Percentiles rank a stretch among this genome's conserved stretches.
phyloP scores from a whole-genome alignment of 2,797 vertebrate species.

The Channallabes apus region DNA sequence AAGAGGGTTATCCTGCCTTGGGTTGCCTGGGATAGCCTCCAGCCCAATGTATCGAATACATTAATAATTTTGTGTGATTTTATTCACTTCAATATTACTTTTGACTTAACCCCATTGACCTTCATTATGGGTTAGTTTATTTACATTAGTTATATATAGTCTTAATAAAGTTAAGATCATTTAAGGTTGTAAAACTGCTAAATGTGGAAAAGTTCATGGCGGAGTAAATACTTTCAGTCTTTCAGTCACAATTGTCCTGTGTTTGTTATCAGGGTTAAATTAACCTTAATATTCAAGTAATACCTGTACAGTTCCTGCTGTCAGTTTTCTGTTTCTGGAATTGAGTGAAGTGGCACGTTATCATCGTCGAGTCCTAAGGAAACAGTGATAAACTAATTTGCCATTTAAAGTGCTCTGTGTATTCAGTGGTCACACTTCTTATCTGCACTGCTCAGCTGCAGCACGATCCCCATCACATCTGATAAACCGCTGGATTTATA shows the following conservation, averaged over 20 bases:
- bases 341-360: background rate
- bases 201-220: background rate
- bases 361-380: background rate
- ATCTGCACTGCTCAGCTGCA: conserved; percentile 37
- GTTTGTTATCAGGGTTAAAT: background rate
- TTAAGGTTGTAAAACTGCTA: background rate
- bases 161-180: background rate
- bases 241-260: background rate
- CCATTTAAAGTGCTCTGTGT: conserved; percentile 2
- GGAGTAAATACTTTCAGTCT: background rate
- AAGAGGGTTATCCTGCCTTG: no score
- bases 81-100: background rate
- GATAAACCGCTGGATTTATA: conserved; percentile 47
- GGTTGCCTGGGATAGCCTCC: no score
- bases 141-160: background rate
- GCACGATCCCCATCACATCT: conserved; percentile 48
- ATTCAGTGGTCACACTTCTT: conserved; percentile 10
- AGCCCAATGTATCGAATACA: no score
- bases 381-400: background rate
- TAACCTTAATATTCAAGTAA: background rate
- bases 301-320: background rate
- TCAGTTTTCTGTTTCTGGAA: background rate
- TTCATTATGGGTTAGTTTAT: background rate
- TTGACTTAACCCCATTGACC: no score
- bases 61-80: background rate